Conservation (phyloP, 1,140 invertebrate species). For the Cardiocondyla obscurior region DNA sequence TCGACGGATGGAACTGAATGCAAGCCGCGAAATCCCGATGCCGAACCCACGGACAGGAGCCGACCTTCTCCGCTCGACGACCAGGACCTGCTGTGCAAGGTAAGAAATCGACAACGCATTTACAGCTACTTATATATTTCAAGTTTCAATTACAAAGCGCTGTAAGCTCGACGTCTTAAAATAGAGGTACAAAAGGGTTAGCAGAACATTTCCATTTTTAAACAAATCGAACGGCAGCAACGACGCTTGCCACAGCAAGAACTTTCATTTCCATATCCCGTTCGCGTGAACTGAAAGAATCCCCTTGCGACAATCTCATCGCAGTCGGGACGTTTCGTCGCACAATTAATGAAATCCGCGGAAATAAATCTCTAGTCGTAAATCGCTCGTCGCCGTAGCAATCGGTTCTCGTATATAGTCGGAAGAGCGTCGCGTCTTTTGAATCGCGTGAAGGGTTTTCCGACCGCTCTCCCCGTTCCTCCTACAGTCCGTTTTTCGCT, state of each 20-base stretch:
- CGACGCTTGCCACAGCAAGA: too few species aligned
- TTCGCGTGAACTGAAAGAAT: not conserved
- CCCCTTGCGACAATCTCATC: not conserved
- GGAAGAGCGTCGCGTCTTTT: conserved; percentile 32
- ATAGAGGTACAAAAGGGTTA: too few species aligned
- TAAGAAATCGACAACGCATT: too few species aligned
- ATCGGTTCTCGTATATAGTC: not conserved
- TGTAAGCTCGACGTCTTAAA: too few species aligned
- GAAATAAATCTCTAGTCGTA: not conserved
- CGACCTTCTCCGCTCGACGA: too few species aligned
- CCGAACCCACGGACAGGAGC: not conserved
- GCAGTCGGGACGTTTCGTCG: too few species aligned
- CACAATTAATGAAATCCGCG: not conserved
- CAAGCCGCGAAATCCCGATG: not conserved
- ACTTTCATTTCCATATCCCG: too few species aligned
- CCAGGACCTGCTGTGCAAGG: too few species aligned
- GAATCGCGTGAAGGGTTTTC: not conserved
- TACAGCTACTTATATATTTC: too few species aligned
- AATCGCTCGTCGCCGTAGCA: not conserved
- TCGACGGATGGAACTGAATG: not conserved
- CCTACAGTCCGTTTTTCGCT: too few species aligned
- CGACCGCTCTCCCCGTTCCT: not conserved
- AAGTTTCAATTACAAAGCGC: too few species aligned
- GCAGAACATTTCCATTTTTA: not conserved
- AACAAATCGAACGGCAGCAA: not conserved